Conservation (phyloP, 2,888 invertebrate species). For the Prosopocoilus inquinatus region DNA sequence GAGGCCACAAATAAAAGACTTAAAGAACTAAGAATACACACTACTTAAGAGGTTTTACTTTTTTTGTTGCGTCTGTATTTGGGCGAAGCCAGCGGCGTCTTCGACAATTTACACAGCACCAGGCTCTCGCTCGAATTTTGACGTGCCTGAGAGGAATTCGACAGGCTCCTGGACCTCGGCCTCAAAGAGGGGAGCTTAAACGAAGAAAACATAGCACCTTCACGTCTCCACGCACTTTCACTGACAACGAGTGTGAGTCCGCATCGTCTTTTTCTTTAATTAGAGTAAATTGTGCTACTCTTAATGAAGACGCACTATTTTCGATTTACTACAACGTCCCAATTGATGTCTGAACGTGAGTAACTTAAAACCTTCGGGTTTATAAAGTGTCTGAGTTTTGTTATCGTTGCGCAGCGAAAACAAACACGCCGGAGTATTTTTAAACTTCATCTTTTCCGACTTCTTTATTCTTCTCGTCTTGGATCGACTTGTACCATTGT, state of each 20-base stretch:
- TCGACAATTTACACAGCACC: slow-evolving; percentile 58
- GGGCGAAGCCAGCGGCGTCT: slow-evolving; percentile 55
- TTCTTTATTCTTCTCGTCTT: no score
- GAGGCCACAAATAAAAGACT: no score
- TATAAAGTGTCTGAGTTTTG: no score
- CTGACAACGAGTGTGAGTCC: not conserved
- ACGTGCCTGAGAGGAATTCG: slow-evolving; percentile 44
- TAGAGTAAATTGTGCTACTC: not conserved
- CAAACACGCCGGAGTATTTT: no score
- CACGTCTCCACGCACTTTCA: not conserved
- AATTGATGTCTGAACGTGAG: no score
- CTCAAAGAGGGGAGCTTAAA: slow-evolving; percentile 58
- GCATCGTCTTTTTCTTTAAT: not conserved
- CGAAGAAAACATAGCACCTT: slow-evolving; percentile 54
- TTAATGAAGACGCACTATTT: not conserved
- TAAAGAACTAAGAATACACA: no score
- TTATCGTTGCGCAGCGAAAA: no score
- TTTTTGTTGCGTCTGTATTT: slow-evolving; percentile 54
- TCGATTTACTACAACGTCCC: no score
- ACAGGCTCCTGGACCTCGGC: slow-evolving; percentile 54
- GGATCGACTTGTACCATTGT: no score
- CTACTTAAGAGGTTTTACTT: slow-evolving; percentile 37
- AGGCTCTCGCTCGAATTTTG: slow-evolving; percentile 35
- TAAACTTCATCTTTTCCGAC: no score
- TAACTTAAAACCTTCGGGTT: no score